Conservation (phyloP, 2,888 invertebrate genomes). For the Tachystola acroxantha region DNA sequence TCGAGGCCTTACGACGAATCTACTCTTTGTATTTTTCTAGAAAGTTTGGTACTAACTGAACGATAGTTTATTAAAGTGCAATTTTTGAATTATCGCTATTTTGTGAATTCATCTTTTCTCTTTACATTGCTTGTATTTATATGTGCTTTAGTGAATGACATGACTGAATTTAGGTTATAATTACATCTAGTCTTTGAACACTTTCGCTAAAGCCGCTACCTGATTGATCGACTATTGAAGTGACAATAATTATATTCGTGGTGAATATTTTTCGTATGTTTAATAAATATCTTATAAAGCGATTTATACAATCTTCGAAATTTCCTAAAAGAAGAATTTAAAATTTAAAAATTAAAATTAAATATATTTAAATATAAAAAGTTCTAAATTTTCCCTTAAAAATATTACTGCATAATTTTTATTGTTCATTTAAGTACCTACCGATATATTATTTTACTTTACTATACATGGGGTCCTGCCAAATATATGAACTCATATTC, state of each 20-base stretch:
- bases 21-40: conserved; percentile 29
- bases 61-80: conserved; percentile 6
- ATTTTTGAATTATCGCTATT: background rate
- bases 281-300: no score
- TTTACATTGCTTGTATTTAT: conserved; percentile 19
- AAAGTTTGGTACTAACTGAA: conserved; percentile 9
- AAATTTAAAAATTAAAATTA: no score
- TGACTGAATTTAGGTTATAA: conserved; percentile 63
- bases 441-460: no score
- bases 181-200: conserved; percentile 52
- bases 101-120: background rate
- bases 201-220: conserved; percentile 21
- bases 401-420: no score
- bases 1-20: background rate
- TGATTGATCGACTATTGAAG: background rate
- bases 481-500: no score
- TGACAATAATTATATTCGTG: background rate
- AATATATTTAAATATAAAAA: no score
- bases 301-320: no score
- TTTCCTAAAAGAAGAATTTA: no score
- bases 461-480: no score
- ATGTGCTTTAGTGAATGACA: conserved; percentile 45
- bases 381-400: no score
- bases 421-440: no score
- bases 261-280: no score